Conservation (phyloP, 1,140 invertebrate species). For the Drosophila ambigua region DNA sequence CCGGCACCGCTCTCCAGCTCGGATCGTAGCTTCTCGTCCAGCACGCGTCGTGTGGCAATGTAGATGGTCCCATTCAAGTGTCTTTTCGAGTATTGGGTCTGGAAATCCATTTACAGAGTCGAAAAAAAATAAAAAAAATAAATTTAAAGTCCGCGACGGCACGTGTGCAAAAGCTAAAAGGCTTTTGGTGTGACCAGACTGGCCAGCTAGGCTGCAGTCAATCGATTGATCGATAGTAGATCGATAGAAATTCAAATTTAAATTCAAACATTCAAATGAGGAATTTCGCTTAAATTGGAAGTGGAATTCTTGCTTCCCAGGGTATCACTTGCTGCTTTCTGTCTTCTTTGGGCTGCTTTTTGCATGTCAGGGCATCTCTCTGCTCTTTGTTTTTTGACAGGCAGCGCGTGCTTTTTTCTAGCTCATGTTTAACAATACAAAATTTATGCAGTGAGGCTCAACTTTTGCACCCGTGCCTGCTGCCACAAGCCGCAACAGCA, state of each 20-base stretch:
- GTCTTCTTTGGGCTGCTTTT: conserved; percentile 22
- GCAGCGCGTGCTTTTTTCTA: conserved; percentile 76
- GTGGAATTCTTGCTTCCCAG: conserved; percentile 24
- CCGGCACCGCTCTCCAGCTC: conserved; percentile 35
- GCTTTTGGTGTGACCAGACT: conserved; percentile 1
- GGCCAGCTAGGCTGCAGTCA: too few relatives aligned
- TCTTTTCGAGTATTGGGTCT: conserved; percentile 21
- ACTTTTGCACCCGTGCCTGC: conserved; percentile 45
- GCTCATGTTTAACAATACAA: conserved; percentile 78
- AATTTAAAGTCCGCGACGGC: conserved; percentile 2
- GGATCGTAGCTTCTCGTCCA: neutral
- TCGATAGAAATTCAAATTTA: neutral
- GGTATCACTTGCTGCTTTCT: conserved; percentile 15
- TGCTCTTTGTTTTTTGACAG: conserved; percentile 61
- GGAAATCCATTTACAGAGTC: conserved; percentile 21
- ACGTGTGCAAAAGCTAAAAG: conserved; percentile 6
- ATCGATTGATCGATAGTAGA: neutral
- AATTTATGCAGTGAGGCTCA: conserved; percentile 68
- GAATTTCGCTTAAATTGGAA: conserved; percentile 1
- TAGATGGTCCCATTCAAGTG: conserved; percentile 54
- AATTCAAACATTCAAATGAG: neutral
- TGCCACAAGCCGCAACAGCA: conserved; percentile 64
- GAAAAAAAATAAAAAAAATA: neutral
- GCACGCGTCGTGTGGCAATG: conserved; percentile 4
- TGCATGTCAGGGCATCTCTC: conserved; percentile 56